These are phyloP conservation scores for Mactra quadrangularis DNA, from an alignment of 1,140 invertebrate genomes.

Conservation along the genomic window DNA sequence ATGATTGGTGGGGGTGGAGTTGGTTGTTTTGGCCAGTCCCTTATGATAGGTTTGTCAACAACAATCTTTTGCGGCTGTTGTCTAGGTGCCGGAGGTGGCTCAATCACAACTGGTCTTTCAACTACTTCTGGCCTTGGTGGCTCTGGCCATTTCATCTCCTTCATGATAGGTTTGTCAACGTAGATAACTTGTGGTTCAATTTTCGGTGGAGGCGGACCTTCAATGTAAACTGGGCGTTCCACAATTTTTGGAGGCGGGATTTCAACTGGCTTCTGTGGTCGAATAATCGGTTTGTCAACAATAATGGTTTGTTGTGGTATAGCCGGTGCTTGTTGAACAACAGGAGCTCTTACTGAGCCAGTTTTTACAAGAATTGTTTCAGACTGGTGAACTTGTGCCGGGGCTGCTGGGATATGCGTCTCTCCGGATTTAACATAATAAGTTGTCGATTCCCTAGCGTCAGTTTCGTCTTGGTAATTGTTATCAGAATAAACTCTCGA, in stretches of 20 bases:
- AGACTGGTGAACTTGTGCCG: background rate
- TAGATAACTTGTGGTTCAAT: slow-evolving; percentile 27
- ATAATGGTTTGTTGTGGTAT: slow-evolving; percentile 39
- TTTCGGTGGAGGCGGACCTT: slow-evolving; percentile 40
- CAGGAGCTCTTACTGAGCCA: background rate
- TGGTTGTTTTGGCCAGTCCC: slow-evolving; percentile 37
- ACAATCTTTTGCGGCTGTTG: slow-evolving; percentile 33
- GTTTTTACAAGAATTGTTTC: slow-evolving; percentile 10
- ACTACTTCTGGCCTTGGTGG: slow-evolving; percentile 28
- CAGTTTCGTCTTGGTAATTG: background rate
- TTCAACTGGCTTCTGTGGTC: background rate
- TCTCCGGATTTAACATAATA: slow-evolving; percentile 37
- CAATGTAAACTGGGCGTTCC: slow-evolving; percentile 46
- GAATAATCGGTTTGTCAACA: slow-evolving; percentile 50
- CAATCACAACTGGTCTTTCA: slow-evolving; percentile 39
- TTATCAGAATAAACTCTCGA: background rate
- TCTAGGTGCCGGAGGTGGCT: slow-evolving; percentile 37
- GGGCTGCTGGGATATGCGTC: background rate
- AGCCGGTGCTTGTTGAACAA: too few relatives aligned
- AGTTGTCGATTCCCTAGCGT: slow-evolving; percentile 2
- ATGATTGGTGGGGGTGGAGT: slow-evolving; percentile 40
- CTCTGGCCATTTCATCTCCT: slow-evolving; percentile 12
- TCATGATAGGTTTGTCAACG: slow-evolving; percentile 46
- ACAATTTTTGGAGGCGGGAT: slow-evolving; percentile 33
- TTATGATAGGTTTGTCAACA: slow-evolving; percentile 39